A percentile compares a stretch with the other conserved stretches of the same genome.
phyloP scores from a whole-genome alignment of 2,888 invertebrate species.

The Eupsilia transversa region DNA sequence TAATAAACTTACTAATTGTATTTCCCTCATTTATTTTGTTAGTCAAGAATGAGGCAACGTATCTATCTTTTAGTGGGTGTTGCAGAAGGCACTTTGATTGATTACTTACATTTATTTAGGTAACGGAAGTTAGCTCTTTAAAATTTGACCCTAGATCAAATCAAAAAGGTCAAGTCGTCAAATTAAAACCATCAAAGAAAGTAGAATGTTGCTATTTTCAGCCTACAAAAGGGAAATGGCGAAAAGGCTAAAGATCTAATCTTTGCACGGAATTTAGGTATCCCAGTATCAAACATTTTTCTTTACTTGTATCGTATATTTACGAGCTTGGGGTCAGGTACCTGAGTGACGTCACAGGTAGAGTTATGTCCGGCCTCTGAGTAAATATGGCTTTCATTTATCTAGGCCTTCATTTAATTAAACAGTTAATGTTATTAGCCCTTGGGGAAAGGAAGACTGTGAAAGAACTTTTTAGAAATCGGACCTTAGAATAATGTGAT shows the following conservation, averaged over 20 bases:
- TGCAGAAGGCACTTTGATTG: neutral
- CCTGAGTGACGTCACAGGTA: conserved; percentile 25
- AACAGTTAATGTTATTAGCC: conserved; percentile 45
- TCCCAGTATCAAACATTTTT: conserved; percentile 39
- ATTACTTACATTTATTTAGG: neutral
- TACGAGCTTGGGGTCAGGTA: conserved; percentile 44
- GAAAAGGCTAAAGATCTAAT: conserved; percentile 20
- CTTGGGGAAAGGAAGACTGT: neutral
- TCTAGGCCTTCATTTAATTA: conserved; percentile 58
- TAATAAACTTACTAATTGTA: conserved; percentile 10
- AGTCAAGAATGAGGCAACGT: neutral
- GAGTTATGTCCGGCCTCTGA: conserved; percentile 43
- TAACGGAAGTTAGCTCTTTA: neutral
- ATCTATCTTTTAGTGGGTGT: neutral
- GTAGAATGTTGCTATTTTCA: neutral
- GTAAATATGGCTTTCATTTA: conserved; percentile 58
- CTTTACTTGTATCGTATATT: conserved; percentile 47
- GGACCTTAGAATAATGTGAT: conserved; percentile 3
- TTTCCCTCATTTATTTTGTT: conserved; percentile 7
- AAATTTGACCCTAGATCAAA: neutral
- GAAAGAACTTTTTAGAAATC: conserved; percentile 4
- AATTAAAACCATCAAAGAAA: neutral
- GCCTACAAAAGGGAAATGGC: conserved; percentile 19
- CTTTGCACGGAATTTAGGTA: conserved; percentile 33
- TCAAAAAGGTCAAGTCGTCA: neutral